Evolutionary conservation across 2,888 invertebrate species (phyloP), one percentile per base, ranked within the genome.

Genomic region (Uropetala carovei): DNA sequence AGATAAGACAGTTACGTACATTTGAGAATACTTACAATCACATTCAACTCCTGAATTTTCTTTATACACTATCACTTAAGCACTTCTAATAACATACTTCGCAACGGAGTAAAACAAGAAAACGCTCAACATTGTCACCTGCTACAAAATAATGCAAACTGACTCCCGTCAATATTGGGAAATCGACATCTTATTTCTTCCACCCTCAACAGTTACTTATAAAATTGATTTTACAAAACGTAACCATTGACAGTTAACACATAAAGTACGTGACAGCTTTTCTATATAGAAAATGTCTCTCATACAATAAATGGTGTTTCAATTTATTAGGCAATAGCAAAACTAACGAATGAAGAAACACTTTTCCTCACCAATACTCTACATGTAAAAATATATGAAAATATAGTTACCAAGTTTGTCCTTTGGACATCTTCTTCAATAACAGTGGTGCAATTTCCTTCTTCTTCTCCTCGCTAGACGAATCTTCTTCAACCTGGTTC

Each of bases 401-500:
- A 27, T 18, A 16, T 89, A 89, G 43, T 89, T 89, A 89, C 89
- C 89, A 89, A 4, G 89, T 89, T 13, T 89, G 43, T 0, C 89
- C 89, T 13, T 89, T 68, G 16, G 14, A 30, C 89, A 89, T 64
- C 68, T 89, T 89, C 43, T 14, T 43, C 3, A 13, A 30, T 13
- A 89, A 64, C 0, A 89, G 43, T 0, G 64, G 64, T 18, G 64
- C 43, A 18, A 89, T 89, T 64, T 89, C 64, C 56, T 89, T 89
- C 43, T 64, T 89, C 68, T 60, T 60, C 0, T 60, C 89, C 11
- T 89, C 89, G 8, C 0, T 30, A 3, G 43, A 18, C 2, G 89
- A 89, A 14, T 89, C 89, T 16, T 89, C 89, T 14, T 89, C 89
- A 4, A 89, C 89, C 60, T 89, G 89, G 22, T 89, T 89, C 89